A percentile compares a stretch with the other conserved stretches of the same genome.
Conservation (phyloP, 2,113 vertebrate species). For the Protobothrops mucrosquamatus region DNA sequence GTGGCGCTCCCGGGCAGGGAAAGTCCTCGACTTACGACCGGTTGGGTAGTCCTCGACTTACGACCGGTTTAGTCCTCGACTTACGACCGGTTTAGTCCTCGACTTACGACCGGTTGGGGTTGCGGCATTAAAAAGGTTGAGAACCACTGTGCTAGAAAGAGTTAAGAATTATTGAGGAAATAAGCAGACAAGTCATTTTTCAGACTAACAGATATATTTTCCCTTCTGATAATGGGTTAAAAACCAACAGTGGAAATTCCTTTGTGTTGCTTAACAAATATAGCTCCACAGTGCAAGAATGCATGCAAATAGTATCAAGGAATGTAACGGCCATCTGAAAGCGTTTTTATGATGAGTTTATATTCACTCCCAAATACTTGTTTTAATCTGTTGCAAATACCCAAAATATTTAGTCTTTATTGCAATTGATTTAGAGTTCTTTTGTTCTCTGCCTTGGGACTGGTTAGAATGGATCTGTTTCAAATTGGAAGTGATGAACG, state of each 20-base stretch:
- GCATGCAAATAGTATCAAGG: conserved; percentile 14
- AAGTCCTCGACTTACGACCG: too few relatives aligned
- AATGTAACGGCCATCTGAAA: neutral
- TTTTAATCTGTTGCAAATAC: neutral
- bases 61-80: too few relatives aligned
- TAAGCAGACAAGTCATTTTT: conserved; percentile 14
- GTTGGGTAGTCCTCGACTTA: too few relatives aligned
- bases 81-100: too few relatives aligned
- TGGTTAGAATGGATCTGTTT: neutral
- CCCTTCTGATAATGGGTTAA: conserved; percentile 35
- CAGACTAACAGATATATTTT: conserved; percentile 1
- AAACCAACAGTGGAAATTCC: conserved; percentile 46
- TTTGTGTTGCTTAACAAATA: conserved; percentile 27
- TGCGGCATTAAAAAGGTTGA: too few relatives aligned
- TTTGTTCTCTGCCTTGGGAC: neutral
- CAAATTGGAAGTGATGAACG: neutral
- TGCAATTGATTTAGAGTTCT: neutral
- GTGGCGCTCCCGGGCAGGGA: too few relatives aligned
- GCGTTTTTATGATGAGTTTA: neutral
- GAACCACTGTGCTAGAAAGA: neutral
- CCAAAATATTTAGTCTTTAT: neutral
- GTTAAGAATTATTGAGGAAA: conserved; percentile 33
- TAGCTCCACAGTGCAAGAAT: conserved; percentile 7
- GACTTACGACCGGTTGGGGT: too few relatives aligned
- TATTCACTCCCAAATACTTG: neutral